Conservation (phyloP, 2,797 vertebrate species). For the Pangasius macronema region DNA sequence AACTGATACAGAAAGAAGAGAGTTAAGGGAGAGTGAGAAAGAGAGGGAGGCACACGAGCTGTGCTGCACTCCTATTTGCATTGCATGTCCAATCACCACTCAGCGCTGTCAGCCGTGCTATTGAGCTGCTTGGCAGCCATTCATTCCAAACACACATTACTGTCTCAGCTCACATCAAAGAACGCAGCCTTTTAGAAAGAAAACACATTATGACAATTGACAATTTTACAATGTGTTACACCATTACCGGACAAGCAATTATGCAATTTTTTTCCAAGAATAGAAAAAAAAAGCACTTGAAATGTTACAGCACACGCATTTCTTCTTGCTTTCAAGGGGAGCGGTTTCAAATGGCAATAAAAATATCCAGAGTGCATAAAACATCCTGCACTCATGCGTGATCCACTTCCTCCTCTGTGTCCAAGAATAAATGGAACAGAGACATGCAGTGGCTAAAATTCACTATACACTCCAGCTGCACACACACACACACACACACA, state of each 20-base stretch:
- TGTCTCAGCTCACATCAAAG: constrained; percentile 57
- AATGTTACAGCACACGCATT: neutral
- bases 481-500: no score
- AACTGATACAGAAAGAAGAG: constrained; percentile 45
- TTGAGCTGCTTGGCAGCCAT: constrained; percentile 52
- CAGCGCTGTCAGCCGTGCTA: constrained; percentile 54
- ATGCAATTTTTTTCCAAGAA: constrained; percentile 43
- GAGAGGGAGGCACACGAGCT: constrained; percentile 28
- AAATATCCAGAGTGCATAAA: constrained; percentile 34
- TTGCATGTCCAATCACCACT: constrained; percentile 55
- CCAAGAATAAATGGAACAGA: constrained; percentile 33
- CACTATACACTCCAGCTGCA: neutral
- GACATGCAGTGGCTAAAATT: neutral
- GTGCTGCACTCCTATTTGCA: constrained; percentile 48
- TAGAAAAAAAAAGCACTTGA: constrained; percentile 3
- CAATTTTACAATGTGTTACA: constrained; percentile 53
- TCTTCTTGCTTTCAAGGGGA: constrained; percentile 29
- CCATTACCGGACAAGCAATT: constrained; percentile 53
- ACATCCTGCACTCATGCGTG: constrained; percentile 27
- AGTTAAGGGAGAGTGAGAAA: constrained; percentile 5
- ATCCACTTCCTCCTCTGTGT: constrained; percentile 22
- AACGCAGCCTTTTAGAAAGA: constrained; percentile 34
- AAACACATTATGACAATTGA: constrained; percentile 53
- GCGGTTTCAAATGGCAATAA: constrained; percentile 27
- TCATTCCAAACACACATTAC: constrained; percentile 58